Conservation (phyloP, 2,888 invertebrate genomes). For the Acanthosoma haemorrhoidale region DNA sequence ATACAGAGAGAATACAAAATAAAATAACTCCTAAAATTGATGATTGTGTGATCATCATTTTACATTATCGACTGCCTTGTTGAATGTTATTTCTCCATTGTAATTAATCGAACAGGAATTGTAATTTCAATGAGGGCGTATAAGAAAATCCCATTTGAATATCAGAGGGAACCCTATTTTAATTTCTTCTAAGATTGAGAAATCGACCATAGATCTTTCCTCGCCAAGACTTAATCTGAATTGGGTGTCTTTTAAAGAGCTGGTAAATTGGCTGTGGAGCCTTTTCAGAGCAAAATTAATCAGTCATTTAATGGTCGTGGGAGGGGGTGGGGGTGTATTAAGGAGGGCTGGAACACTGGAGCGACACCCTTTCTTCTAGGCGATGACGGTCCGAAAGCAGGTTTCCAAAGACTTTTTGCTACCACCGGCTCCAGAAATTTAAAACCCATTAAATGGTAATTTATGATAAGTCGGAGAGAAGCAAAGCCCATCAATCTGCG, state of each 20-base stretch:
- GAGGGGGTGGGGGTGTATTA: neutral
- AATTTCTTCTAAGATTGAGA: neutral
- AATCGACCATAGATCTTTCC: conserved; percentile 10
- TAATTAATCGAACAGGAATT: neutral
- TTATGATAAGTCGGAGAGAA: conserved; percentile 26
- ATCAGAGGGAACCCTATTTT: neutral
- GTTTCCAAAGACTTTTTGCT: conserved; percentile 5
- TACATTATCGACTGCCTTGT: too few species aligned
- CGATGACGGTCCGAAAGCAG: neutral
- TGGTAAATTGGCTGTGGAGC: neutral
- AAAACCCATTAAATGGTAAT: conserved; percentile 32
- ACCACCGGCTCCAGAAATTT: conserved; percentile 11
- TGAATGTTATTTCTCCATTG: too few species aligned
- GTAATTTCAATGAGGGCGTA: neutral
- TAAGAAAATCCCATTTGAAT: conserved; percentile 10
- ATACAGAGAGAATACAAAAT: too few species aligned
- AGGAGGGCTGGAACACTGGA: neutral
- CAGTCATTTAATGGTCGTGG: conserved; percentile 15
- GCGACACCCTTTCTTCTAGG: conserved; percentile 1
- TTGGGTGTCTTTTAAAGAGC: conserved; percentile 4
- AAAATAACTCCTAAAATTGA: too few species aligned
- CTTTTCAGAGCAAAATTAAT: conserved; percentile 11
- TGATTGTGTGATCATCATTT: too few species aligned
- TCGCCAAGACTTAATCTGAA: conserved; percentile 1
- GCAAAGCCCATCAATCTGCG: conserved; percentile 22